Evolutionary conservation across 2,113 vertebrate species (phyloP).

Genomic region (Anhinga rufa): DNA sequence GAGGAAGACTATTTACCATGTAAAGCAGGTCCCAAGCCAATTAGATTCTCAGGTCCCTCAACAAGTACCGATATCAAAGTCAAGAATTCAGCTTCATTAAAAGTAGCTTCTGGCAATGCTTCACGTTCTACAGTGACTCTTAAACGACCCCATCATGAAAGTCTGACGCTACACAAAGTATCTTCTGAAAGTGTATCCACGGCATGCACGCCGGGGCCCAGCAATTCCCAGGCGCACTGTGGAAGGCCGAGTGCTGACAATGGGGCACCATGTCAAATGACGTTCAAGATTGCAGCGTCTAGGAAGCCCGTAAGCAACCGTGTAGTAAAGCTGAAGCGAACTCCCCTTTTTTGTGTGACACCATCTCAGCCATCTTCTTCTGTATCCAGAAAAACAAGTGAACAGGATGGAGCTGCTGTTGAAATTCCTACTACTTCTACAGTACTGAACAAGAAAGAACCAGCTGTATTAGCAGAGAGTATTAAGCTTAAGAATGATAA

Average conservation of each 20-base stretch:
- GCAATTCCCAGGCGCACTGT: neutral
- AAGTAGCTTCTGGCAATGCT: neutral
- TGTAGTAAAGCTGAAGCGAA: conserved; percentile 67
- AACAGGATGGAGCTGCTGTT: neutral
- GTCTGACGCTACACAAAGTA: neutral
- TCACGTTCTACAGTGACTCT: neutral
- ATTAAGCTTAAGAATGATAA: neutral
- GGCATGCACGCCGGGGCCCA: neutral
- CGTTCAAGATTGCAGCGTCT: neutral
- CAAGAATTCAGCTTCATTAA: conserved; percentile 66
- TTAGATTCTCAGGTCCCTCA: conserved; percentile 70
- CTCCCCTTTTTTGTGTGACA: neutral
- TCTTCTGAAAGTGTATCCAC: neutral
- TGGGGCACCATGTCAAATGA: neutral
- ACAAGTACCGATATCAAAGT: conserved; percentile 72
- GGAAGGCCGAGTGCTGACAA: neutral
- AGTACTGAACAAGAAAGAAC: neutral
- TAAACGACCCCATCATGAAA: neutral
- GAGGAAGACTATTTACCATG: neutral
- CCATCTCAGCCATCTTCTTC: neutral
- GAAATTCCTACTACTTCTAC: neutral
- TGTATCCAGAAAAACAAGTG: neutral
- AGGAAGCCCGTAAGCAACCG: neutral
- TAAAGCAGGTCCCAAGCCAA: conserved; percentile 55
- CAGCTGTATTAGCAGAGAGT: neutral